Percentiles rank a stretch among this genome's conserved stretches.
Evolutionary conservation across 2,888 invertebrate genomes (phyloP).

Genomic region (Achlya flavicornis): DNA sequence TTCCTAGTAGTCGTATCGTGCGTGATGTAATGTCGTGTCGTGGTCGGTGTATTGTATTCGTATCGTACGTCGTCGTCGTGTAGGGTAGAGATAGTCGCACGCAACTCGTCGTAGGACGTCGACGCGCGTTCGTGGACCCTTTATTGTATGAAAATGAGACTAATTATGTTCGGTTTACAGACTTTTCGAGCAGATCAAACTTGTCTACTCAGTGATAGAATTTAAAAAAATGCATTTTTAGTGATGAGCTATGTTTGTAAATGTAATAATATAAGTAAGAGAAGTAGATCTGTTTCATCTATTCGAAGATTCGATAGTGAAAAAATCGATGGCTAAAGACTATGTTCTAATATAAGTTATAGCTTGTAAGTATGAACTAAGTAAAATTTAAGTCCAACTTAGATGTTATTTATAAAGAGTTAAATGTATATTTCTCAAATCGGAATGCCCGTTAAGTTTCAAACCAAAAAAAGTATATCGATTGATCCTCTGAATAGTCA

Average conservation of each 20-base stretch:
- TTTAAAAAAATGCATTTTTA: constrained; percentile 81
- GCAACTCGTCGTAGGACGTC: constrained; percentile 16
- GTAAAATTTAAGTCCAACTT: constrained; percentile 73
- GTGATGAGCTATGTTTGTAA: constrained; percentile 79
- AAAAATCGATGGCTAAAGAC: constrained; percentile 80
- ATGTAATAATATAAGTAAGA: constrained; percentile 73
- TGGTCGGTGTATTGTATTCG: constrained; percentile 61
- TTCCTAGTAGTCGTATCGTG: constrained; percentile 72
- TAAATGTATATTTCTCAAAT: constrained; percentile 75
- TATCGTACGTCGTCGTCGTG: no score
- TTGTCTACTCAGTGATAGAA: constrained; percentile 81
- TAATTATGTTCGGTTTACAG: constrained; percentile 72
- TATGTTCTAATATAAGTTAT: constrained; percentile 71
- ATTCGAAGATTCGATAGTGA: constrained; percentile 80
- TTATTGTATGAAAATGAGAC: constrained; percentile 63
- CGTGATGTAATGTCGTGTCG: constrained; percentile 48
- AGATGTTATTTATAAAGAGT: constrained; percentile 76
- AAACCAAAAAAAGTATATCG: constrained; percentile 70
- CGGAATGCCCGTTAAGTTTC: constrained; percentile 70
- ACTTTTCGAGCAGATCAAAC: constrained; percentile 83
- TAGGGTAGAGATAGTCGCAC: constrained; percentile 51
- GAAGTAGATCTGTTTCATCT: constrained; percentile 83
- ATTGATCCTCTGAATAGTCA: constrained; percentile 61
- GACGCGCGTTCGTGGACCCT: constrained; percentile 32
- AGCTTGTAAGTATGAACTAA: constrained; percentile 67